Evolutionary conservation across 2,888 invertebrate species (phyloP).

Genomic region (Idaea biselata): DNA sequence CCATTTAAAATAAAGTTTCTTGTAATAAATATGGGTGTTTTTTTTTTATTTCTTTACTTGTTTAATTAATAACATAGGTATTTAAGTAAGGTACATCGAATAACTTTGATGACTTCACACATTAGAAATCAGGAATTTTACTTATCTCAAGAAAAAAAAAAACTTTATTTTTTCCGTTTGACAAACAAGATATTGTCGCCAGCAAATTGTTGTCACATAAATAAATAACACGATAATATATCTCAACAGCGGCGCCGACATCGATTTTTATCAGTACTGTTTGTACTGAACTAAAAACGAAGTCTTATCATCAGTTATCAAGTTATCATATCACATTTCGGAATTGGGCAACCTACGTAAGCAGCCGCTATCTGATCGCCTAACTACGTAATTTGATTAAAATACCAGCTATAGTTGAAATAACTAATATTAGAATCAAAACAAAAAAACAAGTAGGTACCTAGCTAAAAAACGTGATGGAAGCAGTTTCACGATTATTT

Average conservation of each 20-base stretch:
- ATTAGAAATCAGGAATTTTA: neutral
- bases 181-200: constrained; percentile 13
- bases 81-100: no score
- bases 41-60: no score
- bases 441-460: no score
- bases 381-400: constrained; percentile 19
- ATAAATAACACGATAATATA: constrained; percentile 37
- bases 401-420: constrained; percentile 7
- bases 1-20: no score
- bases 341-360: constrained; percentile 50
- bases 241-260: constrained; percentile 53
- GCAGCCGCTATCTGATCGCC: constrained; percentile 22
- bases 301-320: constrained; percentile 3
- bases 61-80: no score
- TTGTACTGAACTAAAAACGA: constrained; percentile 38
- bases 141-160: constrained; percentile 5
- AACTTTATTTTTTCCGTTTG: constrained; percentile 8
- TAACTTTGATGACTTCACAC: no score
- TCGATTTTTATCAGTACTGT: constrained; percentile 53
- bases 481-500: no score
- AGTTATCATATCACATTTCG: constrained; percentile 55
- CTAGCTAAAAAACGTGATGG: no score
- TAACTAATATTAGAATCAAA: neutral
- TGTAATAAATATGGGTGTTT: no score
- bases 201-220: constrained; percentile 3